Evolutionary conservation across 2,797 vertebrate species (phyloP).

Genomic region (Ambastaia sidthimunki): DNA sequence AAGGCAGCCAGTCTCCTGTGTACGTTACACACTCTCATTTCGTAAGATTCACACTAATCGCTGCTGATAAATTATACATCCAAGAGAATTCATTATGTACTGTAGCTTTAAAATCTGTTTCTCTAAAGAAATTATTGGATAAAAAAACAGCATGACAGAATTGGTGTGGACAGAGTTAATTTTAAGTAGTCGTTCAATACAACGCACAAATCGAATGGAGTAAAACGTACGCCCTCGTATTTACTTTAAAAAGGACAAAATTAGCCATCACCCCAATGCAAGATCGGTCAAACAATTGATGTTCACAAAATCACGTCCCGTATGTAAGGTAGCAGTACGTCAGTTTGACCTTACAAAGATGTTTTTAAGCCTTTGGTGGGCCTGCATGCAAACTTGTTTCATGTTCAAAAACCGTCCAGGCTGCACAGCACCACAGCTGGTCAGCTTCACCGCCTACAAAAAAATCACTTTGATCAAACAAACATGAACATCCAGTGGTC

Average conservation of each 20-base stretch:
- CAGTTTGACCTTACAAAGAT: constrained; percentile 38
- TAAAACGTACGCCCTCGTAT: neutral
- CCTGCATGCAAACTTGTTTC: constrained; percentile 46
- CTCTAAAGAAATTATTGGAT: constrained; percentile 72
- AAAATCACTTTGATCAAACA: constrained; percentile 81
- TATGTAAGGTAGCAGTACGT: neutral
- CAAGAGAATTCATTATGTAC: constrained; percentile 80
- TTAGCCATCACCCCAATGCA: neutral
- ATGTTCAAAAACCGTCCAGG: constrained; percentile 68
- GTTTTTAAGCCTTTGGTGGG: constrained; percentile 49
- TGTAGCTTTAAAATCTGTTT: constrained; percentile 75
- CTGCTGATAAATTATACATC: constrained; percentile 85
- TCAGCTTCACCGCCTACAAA: constrained; percentile 68
- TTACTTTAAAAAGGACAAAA: neutral
- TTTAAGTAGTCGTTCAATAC: constrained; percentile 23
- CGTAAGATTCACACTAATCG: constrained; percentile 78
- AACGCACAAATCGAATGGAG: neutral
- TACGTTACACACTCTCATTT: constrained; percentile 63
- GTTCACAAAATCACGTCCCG: neutral
- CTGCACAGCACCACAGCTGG: constrained; percentile 73
- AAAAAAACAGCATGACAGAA: constrained; percentile 33
- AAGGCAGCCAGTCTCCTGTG: constrained; percentile 47
- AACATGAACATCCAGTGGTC: constrained; percentile 81
- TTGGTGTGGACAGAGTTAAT: constrained; percentile 12
- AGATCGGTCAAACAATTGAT: neutral